These are phyloP conservation scores for Glaucomys volans DNA, from an alignment of 2,113 vertebrate species.

Conservation along the genomic window DNA sequence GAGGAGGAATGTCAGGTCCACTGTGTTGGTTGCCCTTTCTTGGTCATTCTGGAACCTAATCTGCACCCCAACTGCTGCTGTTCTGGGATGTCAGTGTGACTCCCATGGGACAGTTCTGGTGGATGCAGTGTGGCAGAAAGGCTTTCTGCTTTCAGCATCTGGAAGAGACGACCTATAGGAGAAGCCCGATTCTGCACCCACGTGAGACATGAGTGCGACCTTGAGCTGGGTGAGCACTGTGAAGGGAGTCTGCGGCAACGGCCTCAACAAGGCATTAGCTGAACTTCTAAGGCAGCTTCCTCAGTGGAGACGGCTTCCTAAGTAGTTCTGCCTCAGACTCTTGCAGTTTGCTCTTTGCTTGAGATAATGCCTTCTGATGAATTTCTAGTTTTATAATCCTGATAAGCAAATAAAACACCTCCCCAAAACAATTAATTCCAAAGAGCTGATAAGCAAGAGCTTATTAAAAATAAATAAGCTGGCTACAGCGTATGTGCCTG, in stretches of 20 bases:
- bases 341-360: background rate
- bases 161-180: background rate
- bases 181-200: background rate
- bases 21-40: background rate
- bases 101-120: background rate
- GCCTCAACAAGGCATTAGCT: background rate
- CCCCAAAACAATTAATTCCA: conserved; percentile 40
- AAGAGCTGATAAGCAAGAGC: background rate
- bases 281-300: background rate
- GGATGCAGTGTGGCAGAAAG: background rate
- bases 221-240: background rate
- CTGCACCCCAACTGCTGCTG: background rate
- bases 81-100: background rate
- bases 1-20: background rate
- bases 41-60: background rate
- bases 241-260: background rate
- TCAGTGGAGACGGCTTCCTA: background rate
- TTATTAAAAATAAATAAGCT: background rate
- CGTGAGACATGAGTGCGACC: background rate
- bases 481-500: background rate
- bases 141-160: background rate
- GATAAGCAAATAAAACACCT: background rate
- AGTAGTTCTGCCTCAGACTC: background rate
- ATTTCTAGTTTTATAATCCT: background rate
- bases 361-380: background rate